phyloP scores from a whole-genome alignment of 2,797 vertebrate genomes.

The Pteropus rufus region DNA sequence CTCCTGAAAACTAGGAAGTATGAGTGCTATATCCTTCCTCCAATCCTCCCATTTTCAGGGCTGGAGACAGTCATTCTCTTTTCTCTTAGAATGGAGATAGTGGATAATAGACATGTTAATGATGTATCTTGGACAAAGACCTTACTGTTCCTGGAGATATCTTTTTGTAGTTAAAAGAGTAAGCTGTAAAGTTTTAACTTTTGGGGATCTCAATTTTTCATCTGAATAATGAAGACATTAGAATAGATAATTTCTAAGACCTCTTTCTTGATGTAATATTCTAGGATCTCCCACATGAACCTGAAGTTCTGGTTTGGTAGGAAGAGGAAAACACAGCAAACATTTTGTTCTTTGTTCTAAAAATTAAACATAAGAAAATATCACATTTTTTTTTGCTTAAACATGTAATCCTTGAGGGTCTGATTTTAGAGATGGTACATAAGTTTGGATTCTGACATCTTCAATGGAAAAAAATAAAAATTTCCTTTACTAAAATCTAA shows the following conservation, averaged over 20 bases:
- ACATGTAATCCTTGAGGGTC: background rate
- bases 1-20: background rate
- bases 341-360: background rate
- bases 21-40: background rate
- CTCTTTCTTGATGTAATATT: background rate
- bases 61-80: background rate
- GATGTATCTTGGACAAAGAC: background rate
- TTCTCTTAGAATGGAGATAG: background rate
- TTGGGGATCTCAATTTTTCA: slow-evolving; percentile 5
- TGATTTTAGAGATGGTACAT: background rate
- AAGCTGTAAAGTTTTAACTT: background rate
- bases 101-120: background rate
- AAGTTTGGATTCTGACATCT: slow-evolving; percentile 1
- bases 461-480: background rate
- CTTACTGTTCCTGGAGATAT: background rate
- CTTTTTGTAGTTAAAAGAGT: background rate
- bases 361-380: slow-evolving; percentile 28
- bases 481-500: slow-evolving; percentile 15
- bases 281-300: background rate
- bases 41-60: background rate
- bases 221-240: background rate
- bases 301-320: background rate
- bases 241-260: background rate
- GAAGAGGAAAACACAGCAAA: background rate
- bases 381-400: background rate